phyloP scores from a whole-genome alignment of 23 tunicate species.

The Phallusia fumigata region DNA sequence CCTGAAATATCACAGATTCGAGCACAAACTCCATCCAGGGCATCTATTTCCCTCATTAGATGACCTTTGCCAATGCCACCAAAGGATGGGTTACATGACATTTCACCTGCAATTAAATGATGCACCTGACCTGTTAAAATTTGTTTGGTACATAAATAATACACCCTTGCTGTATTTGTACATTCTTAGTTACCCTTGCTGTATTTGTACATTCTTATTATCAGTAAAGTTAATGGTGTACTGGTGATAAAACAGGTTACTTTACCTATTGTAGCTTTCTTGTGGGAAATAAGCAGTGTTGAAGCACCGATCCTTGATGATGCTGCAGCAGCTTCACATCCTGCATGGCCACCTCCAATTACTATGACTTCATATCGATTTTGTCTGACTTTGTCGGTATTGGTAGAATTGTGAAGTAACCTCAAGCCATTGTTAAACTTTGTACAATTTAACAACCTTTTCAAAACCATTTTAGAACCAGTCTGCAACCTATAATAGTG shows the following conservation, averaged over 20 bases:
- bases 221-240: too few relatives aligned
- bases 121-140: too few relatives aligned
- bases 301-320: slow-evolving; percentile 85
- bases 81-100: slow-evolving; percentile 98
- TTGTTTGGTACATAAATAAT: too few relatives aligned
- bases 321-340: slow-evolving; percentile 98
- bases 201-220: too few relatives aligned
- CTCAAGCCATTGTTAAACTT: too few relatives aligned
- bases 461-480: not conserved
- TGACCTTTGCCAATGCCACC: slow-evolving; percentile 98
- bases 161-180: too few relatives aligned
- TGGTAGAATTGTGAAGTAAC: not conserved
- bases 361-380: slow-evolving; percentile 73
- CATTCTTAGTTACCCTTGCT: too few relatives aligned
- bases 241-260: too few relatives aligned
- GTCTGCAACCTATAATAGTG: not conserved
- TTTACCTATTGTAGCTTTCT: slow-evolving; percentile 75
- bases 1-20: slow-evolving; percentile 90
- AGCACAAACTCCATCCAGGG: slow-evolving; percentile 91
- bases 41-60: slow-evolving; percentile 86
- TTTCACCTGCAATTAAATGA: slow-evolving; percentile 86
- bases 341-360: slow-evolving; percentile 98
- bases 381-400: not conserved
- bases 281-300: slow-evolving; percentile 82
- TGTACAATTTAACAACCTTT: not conserved